These are phyloP conservation scores for Cromileptes altivelis DNA, from an alignment of 2,113 vertebrate species.

Conservation along the genomic window DNA sequence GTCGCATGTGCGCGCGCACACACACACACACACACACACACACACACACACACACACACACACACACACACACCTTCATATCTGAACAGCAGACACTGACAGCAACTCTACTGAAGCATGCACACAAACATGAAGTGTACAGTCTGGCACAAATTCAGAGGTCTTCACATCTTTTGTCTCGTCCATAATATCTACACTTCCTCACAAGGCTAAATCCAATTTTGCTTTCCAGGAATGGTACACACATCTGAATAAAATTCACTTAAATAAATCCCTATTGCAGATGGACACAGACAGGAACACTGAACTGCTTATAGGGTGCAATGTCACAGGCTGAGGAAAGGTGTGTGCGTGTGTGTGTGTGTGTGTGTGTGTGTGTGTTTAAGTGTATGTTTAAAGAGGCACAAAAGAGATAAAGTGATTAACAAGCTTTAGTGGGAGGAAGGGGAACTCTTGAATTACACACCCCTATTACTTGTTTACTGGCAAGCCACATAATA, in stretches of 20 bases:
- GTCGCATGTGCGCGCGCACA: constrained; percentile 23
- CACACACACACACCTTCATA: constrained; percentile 4
- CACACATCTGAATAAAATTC: no score
- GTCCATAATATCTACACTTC: background rate
- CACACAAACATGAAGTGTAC: constrained; percentile 15
- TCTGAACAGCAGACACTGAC: constrained; percentile 14
- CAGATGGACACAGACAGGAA: constrained; percentile 11
- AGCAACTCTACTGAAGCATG: constrained; percentile 19
- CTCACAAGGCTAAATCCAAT: background rate
- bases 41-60: constrained; percentile 11
- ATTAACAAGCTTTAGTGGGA: background rate
- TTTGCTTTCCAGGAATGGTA: no score
- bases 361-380: background rate
- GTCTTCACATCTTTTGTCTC: constrained; percentile 1
- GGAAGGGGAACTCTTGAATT: background rate
- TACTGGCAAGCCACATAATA: background rate
- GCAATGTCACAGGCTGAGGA: background rate
- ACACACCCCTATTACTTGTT: background rate
- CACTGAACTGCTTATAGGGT: background rate
- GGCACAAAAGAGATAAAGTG: background rate
- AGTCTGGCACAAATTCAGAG: constrained; percentile 5
- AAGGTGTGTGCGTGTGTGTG: background rate
- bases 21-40: constrained; percentile 20
- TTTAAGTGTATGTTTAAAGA: background rate
- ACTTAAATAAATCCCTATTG: background rate